phyloP scores from a whole-genome alignment of 1,140 invertebrate species.

The Asobara japonica region DNA sequence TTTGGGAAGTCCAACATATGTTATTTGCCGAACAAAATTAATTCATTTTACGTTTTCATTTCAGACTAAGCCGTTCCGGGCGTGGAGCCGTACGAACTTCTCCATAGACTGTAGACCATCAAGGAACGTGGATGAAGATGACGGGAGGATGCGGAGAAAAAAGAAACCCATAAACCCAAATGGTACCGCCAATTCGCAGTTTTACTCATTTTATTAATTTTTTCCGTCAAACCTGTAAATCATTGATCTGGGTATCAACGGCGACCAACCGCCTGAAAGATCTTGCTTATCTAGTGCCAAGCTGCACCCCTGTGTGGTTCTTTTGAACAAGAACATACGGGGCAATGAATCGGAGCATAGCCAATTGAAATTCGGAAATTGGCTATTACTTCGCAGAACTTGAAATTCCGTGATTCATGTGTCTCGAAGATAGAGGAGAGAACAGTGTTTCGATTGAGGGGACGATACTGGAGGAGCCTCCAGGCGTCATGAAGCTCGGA shows the following conservation, averaged over 20 bases:
- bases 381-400: neutral
- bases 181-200: neutral
- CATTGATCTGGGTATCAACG: too few species aligned
- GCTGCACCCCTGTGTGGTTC: neutral
- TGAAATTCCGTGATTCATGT: neutral
- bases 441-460: neutral
- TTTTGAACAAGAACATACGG: neutral
- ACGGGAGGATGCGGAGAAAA: conserved; percentile 31
- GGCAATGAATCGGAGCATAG: neutral
- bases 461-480: neutral
- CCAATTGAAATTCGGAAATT: neutral
- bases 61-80: neutral
- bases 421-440: neutral
- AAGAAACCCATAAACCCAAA: neutral
- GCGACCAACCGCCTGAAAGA: too few species aligned
- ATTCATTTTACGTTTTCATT: neutral
- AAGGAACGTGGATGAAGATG: neutral
- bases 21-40: neutral
- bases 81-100: neutral
- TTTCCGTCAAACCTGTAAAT: too few species aligned
- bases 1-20: too few species aligned
- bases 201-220: conserved; percentile 3
- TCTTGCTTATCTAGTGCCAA: too few species aligned
- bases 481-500: conserved; percentile 37
- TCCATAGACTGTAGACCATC: neutral